These are phyloP conservation scores for Dichetophora obliterata DNA, from an alignment of 2,888 invertebrate species.

Conservation along the genomic window DNA sequence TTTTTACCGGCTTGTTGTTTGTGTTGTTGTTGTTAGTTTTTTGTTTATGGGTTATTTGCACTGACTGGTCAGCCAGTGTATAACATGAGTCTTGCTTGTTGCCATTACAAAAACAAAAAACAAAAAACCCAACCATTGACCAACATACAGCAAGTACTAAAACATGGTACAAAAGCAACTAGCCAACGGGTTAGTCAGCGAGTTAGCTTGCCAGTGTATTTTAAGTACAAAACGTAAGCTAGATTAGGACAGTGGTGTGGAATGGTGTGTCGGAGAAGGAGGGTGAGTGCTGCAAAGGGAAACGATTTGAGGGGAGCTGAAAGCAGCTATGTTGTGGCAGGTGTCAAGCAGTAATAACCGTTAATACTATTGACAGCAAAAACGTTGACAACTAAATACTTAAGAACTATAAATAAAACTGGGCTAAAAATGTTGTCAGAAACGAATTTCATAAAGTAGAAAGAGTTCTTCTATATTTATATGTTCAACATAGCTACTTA, in stretches of 20 bases:
- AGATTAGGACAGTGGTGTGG: too few relatives aligned
- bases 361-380: constrained; percentile 36
- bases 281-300: too few relatives aligned
- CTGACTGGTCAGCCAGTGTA: background rate
- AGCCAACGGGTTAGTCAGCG: background rate
- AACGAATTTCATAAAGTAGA: too few relatives aligned
- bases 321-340: background rate
- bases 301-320: background rate
- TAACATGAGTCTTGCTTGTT: background rate
- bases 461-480: too few relatives aligned
- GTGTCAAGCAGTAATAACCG: constrained; percentile 23
- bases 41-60: background rate
- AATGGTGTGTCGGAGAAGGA: too few relatives aligned
- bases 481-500: too few relatives aligned
- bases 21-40: background rate
- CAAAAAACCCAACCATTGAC: constrained; percentile 42
- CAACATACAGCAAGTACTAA: constrained; percentile 31
- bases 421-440: too few relatives aligned
- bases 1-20: background rate
- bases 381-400: too few relatives aligned
- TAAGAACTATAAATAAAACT: too few relatives aligned
- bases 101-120: constrained; percentile 7
- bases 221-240: too few relatives aligned
- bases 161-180: background rate
- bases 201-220: too few relatives aligned